Evolutionary conservation across 37 sponge, comb jelly and placozoan species (phyloP).

Genomic region (Spongia lamella): DNA sequence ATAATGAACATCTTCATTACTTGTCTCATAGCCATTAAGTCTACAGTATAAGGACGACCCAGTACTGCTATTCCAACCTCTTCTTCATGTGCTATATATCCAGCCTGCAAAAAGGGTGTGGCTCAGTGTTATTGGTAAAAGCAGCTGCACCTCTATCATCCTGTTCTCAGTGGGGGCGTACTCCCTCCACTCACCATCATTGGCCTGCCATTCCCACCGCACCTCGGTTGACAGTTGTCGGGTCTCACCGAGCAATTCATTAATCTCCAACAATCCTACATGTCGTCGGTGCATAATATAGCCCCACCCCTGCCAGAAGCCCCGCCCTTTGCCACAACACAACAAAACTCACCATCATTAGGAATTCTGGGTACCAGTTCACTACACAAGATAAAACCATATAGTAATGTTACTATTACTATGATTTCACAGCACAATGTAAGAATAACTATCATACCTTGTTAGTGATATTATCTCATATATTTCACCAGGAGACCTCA

Average conservation of each 20-base stretch:
- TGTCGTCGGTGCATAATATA: not conserved
- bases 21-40: slow-evolving; percentile 75
- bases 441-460: slow-evolving; percentile 41
- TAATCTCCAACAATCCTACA: not conserved
- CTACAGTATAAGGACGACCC: slow-evolving; percentile 75
- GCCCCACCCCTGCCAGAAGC: slow-evolving; percentile 26
- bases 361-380: slow-evolving; percentile 80
- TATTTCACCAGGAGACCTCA: slow-evolving; percentile 71
- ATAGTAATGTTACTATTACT: not conserved
- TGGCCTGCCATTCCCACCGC: slow-evolving; percentile 80
- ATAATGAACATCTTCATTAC: too few species aligned
- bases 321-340: not conserved
- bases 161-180: slow-evolving; percentile 65
- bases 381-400: slow-evolving; percentile 34
- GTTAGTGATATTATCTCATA: slow-evolving; percentile 71
- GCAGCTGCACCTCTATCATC: slow-evolving; percentile 61
- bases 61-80: slow-evolving; percentile 68
- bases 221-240: slow-evolving; percentile 32
- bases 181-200: slow-evolving; percentile 49
- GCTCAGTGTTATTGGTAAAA: slow-evolving; percentile 4
- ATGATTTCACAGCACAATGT: too few species aligned
- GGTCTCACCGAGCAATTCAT: slow-evolving; percentile 13
- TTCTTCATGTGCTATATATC: slow-evolving; percentile 63
- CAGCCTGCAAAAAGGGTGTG: slow-evolving; percentile 29
- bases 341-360: slow-evolving; percentile 48